Evolutionary conservation across 2,797 vertebrate species (phyloP).

Genomic region (Danionella dracula): DNA sequence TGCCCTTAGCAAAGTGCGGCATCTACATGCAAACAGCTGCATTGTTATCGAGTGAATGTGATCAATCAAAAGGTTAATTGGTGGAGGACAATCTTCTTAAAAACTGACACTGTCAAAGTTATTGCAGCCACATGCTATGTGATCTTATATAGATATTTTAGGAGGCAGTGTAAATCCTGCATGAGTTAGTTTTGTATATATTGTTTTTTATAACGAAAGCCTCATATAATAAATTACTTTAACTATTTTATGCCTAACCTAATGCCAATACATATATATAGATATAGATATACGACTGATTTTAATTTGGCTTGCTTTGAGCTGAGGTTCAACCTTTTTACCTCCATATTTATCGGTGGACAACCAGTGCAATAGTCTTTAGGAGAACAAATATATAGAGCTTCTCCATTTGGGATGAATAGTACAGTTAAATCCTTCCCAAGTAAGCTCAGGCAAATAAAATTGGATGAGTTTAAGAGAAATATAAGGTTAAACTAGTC

Average conservation of each 20-base stretch:
- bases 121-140: background rate
- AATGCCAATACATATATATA: background rate
- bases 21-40: slow-evolving; percentile 12
- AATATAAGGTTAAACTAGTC: slow-evolving; percentile 7
- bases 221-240: slow-evolving; percentile 5
- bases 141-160: background rate
- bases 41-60: slow-evolving; percentile 17
- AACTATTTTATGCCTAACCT: slow-evolving; percentile 15
- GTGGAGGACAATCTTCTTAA: slow-evolving; percentile 35
- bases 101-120: background rate
- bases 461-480: background rate
- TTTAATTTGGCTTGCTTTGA: slow-evolving; percentile 34
- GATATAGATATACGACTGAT: background rate
- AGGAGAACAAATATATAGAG: slow-evolving; percentile 24
- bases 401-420: slow-evolving; percentile 30
- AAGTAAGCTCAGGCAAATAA: too few species aligned
- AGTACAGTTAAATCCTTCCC: too few species aligned
- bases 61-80: slow-evolving; percentile 24
- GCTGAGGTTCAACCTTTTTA: slow-evolving; percentile 19
- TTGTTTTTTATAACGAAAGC: slow-evolving; percentile 7
- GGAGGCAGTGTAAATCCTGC: slow-evolving; percentile 25
- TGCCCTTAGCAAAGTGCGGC: slow-evolving; percentile 29
- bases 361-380: slow-evolving; percentile 53
- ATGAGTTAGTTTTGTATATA: slow-evolving; percentile 6
- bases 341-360: slow-evolving; percentile 21